These are phyloP conservation scores for Malurus leucopterus DNA, from an alignment of 2,797 vertebrate species.

Conservation along the genomic window DNA sequence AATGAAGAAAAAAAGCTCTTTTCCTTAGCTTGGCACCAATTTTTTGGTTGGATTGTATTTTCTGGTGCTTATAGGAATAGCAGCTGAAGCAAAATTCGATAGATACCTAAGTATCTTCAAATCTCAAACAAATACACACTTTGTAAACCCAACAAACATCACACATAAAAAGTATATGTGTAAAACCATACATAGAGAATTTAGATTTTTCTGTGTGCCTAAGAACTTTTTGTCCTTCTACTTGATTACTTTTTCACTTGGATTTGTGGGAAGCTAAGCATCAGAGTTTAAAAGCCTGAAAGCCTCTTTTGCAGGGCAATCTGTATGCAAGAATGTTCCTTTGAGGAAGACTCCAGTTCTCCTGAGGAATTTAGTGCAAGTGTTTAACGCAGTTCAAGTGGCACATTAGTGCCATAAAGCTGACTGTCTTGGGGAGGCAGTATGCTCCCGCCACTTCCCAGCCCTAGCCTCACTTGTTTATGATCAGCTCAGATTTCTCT, in stretches of 20 bases:
- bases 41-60: not conserved
- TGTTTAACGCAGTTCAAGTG: not conserved
- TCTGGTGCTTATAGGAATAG: not conserved
- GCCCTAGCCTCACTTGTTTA: not conserved
- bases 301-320: rapidly evolving
- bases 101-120: not conserved
- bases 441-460: not conserved
- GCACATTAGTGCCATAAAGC: not conserved
- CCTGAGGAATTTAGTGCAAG: not conserved
- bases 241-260: not conserved
- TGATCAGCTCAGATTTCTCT: not conserved
- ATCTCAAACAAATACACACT: not conserved
- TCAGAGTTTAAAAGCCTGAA: not conserved
- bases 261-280: not conserved
- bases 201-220: not conserved
- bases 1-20: not conserved
- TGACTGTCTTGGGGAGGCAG: not conserved
- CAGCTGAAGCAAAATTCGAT: not conserved
- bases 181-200: not conserved
- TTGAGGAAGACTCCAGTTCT: not conserved
- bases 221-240: not conserved
- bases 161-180: not conserved
- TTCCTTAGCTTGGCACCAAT: not conserved
- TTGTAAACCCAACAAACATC: not conserved
- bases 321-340: not conserved